Conservation (phyloP, 2,797 vertebrate species). For the Sphaeramia orbicularis region DNA sequence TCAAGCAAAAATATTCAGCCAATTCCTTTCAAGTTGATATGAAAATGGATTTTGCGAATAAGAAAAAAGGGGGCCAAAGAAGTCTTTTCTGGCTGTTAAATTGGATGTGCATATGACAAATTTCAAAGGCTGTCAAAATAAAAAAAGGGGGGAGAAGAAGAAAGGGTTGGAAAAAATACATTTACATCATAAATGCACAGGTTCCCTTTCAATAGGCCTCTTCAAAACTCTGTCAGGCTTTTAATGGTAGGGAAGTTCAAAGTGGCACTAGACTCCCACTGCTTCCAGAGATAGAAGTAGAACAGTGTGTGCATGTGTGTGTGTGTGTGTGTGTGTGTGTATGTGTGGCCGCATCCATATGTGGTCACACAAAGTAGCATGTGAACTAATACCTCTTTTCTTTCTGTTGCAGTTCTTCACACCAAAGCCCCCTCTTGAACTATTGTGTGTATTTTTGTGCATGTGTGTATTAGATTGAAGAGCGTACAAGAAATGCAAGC, state of each 20-base stretch:
- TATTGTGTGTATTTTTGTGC: conserved; percentile 39
- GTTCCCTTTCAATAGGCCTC: conserved; percentile 91
- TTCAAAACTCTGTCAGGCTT: conserved; percentile 93
- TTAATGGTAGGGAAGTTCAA: conserved; percentile 96
- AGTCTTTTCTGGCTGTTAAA: conserved; percentile 88
- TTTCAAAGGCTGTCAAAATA: conserved; percentile 97
- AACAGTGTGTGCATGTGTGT: conserved; percentile 49
- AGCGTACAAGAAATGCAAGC: conserved; percentile 19
- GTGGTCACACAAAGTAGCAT: conserved; percentile 43
- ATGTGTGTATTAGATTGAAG: conserved; percentile 31
- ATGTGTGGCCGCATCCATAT: conserved; percentile 58
- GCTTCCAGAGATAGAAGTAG: conserved; percentile 87
- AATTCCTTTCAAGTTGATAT: conserved; percentile 74
- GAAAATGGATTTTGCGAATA: conserved; percentile 71
- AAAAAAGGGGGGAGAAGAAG: conserved; percentile 61
- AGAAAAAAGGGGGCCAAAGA: conserved; percentile 81
- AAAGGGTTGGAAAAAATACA: conserved; percentile 83
- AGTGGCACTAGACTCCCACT: conserved; percentile 93
- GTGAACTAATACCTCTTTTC: conserved; percentile 52
- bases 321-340: conserved; percentile 66
- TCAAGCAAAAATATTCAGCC: conserved; percentile 71
- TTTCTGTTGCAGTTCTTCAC: conserved; percentile 58
- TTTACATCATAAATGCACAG: conserved; percentile 97
- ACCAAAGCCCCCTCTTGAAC: conserved; percentile 27
- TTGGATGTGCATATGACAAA: conserved; percentile 95